Evolutionary conservation across 2,113 vertebrate genomes (phyloP).

Genomic region (Cromileptes altivelis): DNA sequence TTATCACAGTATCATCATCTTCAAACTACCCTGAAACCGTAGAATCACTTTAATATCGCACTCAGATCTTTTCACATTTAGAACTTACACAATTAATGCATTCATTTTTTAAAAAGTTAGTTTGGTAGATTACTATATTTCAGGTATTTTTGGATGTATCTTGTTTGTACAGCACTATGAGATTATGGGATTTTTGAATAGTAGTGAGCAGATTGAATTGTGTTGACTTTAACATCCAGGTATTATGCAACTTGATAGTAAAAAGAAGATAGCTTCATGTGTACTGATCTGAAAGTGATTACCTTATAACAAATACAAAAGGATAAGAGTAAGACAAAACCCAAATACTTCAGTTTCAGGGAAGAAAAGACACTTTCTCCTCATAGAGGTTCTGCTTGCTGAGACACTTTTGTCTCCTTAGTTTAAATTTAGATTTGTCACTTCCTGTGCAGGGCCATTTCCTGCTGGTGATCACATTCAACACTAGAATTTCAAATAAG

Average conservation of each 20-base stretch:
- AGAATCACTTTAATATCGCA: not conserved
- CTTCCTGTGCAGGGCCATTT: conserved; percentile 49
- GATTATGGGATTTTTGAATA: not conserved
- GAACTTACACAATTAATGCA: not conserved
- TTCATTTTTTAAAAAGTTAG: not conserved
- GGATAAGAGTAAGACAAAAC: not conserved
- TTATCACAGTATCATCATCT: not conserved
- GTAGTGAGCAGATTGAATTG: not conserved
- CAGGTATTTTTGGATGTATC: not conserved
- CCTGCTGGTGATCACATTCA: conserved; percentile 38
- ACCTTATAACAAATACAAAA: not conserved
- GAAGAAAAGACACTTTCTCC: not conserved
- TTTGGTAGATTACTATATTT: not conserved
- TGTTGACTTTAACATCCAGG: conserved; percentile 1
- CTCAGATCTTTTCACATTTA: not conserved
- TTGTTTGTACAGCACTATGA: not conserved
- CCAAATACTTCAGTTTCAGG: not conserved
- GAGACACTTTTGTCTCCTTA: conserved; percentile 36
- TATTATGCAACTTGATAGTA: conserved; percentile 2
- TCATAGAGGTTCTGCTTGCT: conserved; percentile 15
- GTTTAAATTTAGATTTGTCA: conserved; percentile 59
- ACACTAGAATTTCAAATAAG: conserved; percentile 46
- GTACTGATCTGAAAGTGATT: not conserved
- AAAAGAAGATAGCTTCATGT: not conserved
- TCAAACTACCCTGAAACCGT: not conserved